phyloP scores from a whole-genome alignment of 2,113 vertebrate species.

The Passer montanus region DNA sequence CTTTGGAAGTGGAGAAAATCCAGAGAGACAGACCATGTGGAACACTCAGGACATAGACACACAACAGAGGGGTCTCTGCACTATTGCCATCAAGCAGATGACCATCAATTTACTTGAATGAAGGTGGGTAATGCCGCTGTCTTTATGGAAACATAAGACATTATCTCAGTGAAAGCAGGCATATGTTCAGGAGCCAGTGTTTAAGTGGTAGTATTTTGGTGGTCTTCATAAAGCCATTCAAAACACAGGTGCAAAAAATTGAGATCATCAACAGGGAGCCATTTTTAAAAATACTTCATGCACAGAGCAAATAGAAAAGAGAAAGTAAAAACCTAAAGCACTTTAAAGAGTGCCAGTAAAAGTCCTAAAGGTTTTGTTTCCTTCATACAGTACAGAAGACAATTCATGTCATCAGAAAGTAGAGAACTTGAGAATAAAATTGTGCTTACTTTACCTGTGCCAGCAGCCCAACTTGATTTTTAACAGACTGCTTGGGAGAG shows the following conservation, averaged over 20 bases:
- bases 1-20: background rate
- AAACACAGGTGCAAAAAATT: background rate
- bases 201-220: background rate
- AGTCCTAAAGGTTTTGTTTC: background rate
- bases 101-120: background rate
- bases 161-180: background rate
- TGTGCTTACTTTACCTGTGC: conserved; percentile 8
- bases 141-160: background rate
- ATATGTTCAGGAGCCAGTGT: background rate
- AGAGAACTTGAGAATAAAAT: background rate
- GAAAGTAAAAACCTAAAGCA: background rate
- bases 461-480: background rate
- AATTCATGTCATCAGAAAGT: background rate
- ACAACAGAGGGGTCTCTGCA: background rate
- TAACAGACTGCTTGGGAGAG: background rate
- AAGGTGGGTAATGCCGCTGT: background rate
- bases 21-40: background rate
- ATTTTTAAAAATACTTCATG: background rate
- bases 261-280: background rate
- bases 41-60: background rate
- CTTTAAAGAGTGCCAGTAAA: background rate
- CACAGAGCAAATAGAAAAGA: background rate
- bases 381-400: background rate
- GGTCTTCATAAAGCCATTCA: background rate
- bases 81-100: background rate